These are phyloP conservation scores for Pelodiscus sinensis DNA, from an alignment of 2,113 vertebrate genomes.

Conservation along the genomic window DNA sequence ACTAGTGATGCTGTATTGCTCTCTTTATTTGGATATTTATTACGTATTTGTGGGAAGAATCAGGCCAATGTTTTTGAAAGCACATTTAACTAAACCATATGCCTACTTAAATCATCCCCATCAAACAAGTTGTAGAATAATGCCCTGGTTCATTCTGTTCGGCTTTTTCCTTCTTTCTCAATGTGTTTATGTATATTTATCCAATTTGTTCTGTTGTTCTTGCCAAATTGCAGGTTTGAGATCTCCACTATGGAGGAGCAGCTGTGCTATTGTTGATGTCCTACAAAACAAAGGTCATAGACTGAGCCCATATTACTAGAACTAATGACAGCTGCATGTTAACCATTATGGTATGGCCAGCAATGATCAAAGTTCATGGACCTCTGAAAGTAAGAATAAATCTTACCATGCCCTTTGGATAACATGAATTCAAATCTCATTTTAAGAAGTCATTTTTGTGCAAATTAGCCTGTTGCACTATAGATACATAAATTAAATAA, in stretches of 20 bases:
- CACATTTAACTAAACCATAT: slow-evolving; percentile 83
- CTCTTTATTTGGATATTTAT: slow-evolving; percentile 69
- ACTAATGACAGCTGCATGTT: background rate
- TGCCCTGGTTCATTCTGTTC: slow-evolving; percentile 78
- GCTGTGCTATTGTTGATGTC: slow-evolving; percentile 75
- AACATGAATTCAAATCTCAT: background rate
- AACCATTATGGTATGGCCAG: background rate
- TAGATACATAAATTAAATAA: background rate
- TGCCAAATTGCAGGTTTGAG: slow-evolving; percentile 83
- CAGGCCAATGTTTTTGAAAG: slow-evolving; percentile 82
- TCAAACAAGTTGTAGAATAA: slow-evolving; percentile 81
- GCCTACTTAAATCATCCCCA: slow-evolving; percentile 80
- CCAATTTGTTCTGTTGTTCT: slow-evolving; percentile 73
- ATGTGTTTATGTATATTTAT: slow-evolving; percentile 81
- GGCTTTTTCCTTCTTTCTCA: slow-evolving; percentile 77
- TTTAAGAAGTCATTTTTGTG: background rate
- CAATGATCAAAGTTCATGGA: background rate
- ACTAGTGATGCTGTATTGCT: slow-evolving; percentile 48
- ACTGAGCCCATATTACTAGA: background rate
- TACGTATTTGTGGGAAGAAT: slow-evolving; percentile 75
- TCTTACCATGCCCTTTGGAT: background rate
- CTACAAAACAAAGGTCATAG: slow-evolving; percentile 67
- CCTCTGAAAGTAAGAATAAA: slow-evolving; percentile 4
- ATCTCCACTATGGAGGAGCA: slow-evolving; percentile 74
- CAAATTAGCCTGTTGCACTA: slow-evolving; percentile 18